Percentiles rank a stretch among this genome's conserved stretches.
These are phyloP conservation scores for Stenotaenia linearis DNA, from an alignment of 2,888 invertebrate genomes.

Conservation along the genomic window DNA sequence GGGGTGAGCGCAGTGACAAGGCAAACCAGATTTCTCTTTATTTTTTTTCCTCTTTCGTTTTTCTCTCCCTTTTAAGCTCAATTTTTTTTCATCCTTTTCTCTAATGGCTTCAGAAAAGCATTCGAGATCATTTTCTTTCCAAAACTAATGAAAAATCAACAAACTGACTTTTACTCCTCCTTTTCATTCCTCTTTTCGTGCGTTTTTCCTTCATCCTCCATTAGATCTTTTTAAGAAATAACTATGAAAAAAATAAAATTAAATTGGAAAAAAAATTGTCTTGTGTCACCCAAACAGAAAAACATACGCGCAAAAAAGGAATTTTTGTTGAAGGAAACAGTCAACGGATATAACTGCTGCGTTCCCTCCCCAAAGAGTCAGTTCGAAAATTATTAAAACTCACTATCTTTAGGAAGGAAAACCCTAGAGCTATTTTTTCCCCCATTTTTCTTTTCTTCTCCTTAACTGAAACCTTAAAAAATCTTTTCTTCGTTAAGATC, in stretches of 20 bases:
- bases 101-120: constrained; percentile 6
- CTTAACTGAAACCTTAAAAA: background rate
- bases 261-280: background rate
- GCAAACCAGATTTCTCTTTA: background rate
- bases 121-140: constrained; percentile 8
- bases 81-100: background rate
- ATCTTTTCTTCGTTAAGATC: constrained; percentile 3
- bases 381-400: constrained; percentile 1
- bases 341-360: constrained; percentile 19
- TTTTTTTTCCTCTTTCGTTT: background rate
- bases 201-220: background rate
- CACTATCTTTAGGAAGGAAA: background rate
- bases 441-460: background rate
- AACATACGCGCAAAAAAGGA: background rate
- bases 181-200: background rate
- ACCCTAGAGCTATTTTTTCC: background rate
- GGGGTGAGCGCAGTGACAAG: constrained; percentile 1
- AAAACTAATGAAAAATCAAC: constrained; percentile 15
- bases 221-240: constrained; percentile 10
- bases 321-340: constrained; percentile 14
- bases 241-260: background rate
- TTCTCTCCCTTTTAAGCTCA: background rate
- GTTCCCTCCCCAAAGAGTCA: constrained; percentile 10
- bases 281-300: background rate
- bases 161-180: background rate